phyloP scores from a whole-genome alignment of 2,888 invertebrate species.

The Phaedon cochleariae region DNA sequence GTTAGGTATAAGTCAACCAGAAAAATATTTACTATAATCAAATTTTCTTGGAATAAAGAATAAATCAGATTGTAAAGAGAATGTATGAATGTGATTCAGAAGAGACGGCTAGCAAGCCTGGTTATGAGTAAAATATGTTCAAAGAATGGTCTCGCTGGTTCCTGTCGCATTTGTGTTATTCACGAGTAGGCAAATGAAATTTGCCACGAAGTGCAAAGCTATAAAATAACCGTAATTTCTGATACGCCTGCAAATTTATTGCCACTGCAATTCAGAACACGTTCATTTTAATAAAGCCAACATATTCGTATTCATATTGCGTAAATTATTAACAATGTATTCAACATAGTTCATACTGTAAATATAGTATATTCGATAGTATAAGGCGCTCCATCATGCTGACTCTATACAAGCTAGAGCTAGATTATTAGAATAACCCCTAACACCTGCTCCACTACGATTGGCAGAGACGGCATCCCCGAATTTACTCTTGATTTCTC shows the following conservation, averaged over 20 bases:
- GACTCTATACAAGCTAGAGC: constrained; percentile 54
- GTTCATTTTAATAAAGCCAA: constrained; percentile 57
- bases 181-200: constrained; percentile 52
- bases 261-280: constrained; percentile 54
- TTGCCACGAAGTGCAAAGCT: constrained; percentile 54
- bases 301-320: constrained; percentile 61
- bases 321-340: constrained; percentile 59
- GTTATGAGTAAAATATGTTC: constrained; percentile 5
- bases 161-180: constrained; percentile 32
- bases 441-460: constrained; percentile 55
- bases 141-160: constrained; percentile 8
- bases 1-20: too few species aligned
- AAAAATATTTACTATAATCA: too few species aligned
- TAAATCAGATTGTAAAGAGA: neutral
- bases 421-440: constrained; percentile 56
- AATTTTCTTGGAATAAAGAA: too few species aligned
- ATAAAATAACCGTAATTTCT: constrained; percentile 60
- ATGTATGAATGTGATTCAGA: neutral
- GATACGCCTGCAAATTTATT: constrained; percentile 55
- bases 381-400: constrained; percentile 56
- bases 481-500: constrained; percentile 53
- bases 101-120: neutral
- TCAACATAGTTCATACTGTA: constrained; percentile 60
- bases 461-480: constrained; percentile 23
- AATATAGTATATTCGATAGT: constrained; percentile 56